A percentile compares a stretch with the other conserved stretches of the same genome.
These are phyloP conservation scores for Trachymyrmex septentrionalis DNA, from an alignment of 1,140 invertebrate genomes.

Conservation along the genomic window DNA sequence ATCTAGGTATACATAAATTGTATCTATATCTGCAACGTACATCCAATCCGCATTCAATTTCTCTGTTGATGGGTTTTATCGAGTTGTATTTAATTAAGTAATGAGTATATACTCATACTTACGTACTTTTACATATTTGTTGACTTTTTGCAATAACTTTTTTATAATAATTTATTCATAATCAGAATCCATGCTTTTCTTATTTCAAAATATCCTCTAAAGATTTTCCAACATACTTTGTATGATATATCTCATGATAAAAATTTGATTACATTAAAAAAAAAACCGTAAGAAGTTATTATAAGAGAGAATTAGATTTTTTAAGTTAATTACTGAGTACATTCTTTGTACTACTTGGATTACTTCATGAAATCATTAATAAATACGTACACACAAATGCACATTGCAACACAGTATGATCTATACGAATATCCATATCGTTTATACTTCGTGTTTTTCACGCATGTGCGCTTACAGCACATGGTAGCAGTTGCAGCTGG, in stretches of 20 bases:
- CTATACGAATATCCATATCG: background rate
- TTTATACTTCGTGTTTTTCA: constrained; percentile 18
- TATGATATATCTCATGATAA: background rate
- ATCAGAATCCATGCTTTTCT: background rate
- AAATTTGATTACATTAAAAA: background rate
- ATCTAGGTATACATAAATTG: constrained; percentile 27
- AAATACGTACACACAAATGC: background rate
- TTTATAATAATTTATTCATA: background rate
- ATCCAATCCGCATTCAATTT: background rate
- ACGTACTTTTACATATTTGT: background rate
- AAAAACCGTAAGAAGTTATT: background rate
- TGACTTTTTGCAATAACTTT: background rate
- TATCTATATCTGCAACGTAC: background rate
- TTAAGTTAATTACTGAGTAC: background rate
- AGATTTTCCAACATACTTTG: background rate
- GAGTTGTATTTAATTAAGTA: background rate
- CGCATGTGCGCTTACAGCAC: constrained; percentile 33
- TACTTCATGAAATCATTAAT: background rate
- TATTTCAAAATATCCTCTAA: background rate
- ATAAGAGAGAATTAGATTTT: background rate
- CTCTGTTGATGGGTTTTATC: background rate
- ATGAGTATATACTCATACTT: background rate
- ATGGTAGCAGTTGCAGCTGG: constrained; percentile 63
- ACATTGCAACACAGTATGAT: background rate
- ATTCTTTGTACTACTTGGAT: background rate